A percentile compares a stretch with the other conserved stretches of the same genome.
phyloP scores from a whole-genome alignment of 2,888 invertebrate genomes.

The Lepetodrilus schrolli region DNA sequence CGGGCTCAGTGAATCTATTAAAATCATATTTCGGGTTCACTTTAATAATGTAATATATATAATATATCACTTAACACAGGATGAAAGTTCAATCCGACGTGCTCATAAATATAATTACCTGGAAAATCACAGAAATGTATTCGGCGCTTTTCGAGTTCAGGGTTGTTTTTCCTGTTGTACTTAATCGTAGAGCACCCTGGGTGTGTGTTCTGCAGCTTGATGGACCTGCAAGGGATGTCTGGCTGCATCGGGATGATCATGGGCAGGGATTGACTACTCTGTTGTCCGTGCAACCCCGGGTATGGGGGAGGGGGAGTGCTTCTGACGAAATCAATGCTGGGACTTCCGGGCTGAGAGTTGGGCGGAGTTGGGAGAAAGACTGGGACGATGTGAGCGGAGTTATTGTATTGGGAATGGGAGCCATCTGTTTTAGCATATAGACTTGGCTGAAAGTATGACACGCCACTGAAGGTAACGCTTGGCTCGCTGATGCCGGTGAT shows the following conservation, averaged over 20 bases:
- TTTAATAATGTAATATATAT: no score
- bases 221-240: conserved; percentile 38
- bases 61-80: no score
- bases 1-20: no score
- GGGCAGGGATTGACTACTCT: conserved; percentile 12
- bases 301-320: conserved; percentile 69
- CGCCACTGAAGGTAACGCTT: conserved; percentile 32
- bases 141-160: conserved; percentile 94
- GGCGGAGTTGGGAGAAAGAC: conserved; percentile 67
- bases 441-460: not conserved
- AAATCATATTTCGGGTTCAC: no score
- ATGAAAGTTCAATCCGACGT: no score
- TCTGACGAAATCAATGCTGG: conserved; percentile 56
- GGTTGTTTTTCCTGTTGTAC: conserved; percentile 96
- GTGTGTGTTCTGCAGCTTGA: conserved; percentile 68
- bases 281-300: conserved; percentile 53
- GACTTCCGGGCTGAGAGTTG: conserved; percentile 68
- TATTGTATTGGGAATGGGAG: conserved; percentile 35
- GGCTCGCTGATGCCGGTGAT: conserved; percentile 45
- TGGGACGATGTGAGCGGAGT: conserved; percentile 52
- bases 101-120: conserved; percentile 61
- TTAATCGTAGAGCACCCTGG: conserved; percentile 78
- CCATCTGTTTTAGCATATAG: conserved; percentile 3
- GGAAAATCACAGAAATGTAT: conserved; percentile 97
- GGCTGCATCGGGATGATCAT: conserved; percentile 38